Conservation (phyloP, 2,888 invertebrate genomes). For the Drosophila pegasa region DNA sequence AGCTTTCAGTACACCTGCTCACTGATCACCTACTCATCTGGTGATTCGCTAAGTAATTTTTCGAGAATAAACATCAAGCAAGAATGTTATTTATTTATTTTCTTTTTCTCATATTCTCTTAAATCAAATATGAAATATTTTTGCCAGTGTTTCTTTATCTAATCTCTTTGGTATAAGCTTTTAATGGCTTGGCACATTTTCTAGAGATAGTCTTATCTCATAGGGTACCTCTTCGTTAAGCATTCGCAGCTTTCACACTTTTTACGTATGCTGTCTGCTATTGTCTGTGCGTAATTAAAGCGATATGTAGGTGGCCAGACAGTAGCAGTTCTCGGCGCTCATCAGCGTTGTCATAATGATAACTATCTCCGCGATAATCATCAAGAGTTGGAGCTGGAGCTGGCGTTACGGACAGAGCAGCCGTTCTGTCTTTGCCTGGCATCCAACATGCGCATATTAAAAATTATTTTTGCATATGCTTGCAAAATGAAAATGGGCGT, state of each 20-base stretch:
- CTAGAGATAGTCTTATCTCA: too few species aligned
- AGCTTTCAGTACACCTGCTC: too few species aligned
- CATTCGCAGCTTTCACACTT: too few species aligned
- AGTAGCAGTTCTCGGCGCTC: conserved; percentile 37
- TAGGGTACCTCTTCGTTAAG: conserved; percentile 10
- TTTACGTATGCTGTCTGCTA: conserved; percentile 12
- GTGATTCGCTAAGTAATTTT: too few species aligned
- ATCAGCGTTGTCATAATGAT: conserved; percentile 41
- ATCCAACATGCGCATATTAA: conserved; percentile 70
- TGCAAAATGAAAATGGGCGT: conserved; percentile 48
- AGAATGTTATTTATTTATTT: background rate
- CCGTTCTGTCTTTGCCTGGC: conserved; percentile 21
- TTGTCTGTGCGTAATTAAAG: conserved; percentile 66
- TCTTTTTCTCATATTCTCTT: background rate
- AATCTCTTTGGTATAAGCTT: too few species aligned
- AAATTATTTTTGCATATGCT: conserved; percentile 67
- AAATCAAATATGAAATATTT: background rate
- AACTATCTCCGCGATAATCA: conserved; percentile 31
- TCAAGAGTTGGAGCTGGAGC: conserved; percentile 13
- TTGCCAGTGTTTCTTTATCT: background rate
- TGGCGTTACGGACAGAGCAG: conserved; percentile 5
- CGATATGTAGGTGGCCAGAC: conserved; percentile 65
- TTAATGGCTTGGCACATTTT: too few species aligned
- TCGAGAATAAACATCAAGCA: too few species aligned
- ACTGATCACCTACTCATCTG: too few species aligned